Percentiles rank a stretch among this genome's conserved stretches.
phyloP scores from a whole-genome alignment of 2,888 invertebrate species.

The Watsonalla cultraria region DNA sequence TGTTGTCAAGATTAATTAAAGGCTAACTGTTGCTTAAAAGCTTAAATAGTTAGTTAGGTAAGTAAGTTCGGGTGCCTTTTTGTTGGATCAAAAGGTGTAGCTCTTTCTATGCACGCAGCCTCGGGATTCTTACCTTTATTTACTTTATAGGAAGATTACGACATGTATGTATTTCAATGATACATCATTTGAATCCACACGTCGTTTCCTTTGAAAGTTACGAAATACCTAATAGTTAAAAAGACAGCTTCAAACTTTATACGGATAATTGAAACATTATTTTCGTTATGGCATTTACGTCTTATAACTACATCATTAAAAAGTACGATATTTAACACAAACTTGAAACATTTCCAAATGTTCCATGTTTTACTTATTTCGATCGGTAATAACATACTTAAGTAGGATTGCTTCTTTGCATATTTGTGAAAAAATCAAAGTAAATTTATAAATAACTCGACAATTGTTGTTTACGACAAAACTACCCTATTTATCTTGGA shows the following conservation, averaged over 20 bases:
- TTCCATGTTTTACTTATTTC: too few relatives aligned
- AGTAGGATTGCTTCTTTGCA: too few relatives aligned
- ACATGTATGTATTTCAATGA: not conserved
- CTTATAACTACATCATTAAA: too few relatives aligned
- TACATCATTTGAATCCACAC: not conserved
- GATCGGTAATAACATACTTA: too few relatives aligned
- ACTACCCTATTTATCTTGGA: not conserved
- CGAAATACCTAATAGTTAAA: not conserved
- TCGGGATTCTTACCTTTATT: not conserved
- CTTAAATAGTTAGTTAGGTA: conserved; percentile 73
- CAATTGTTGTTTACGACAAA: too few relatives aligned
- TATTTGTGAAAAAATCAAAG: too few relatives aligned
- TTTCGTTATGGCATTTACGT: too few relatives aligned
- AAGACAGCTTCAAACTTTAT: too few relatives aligned
- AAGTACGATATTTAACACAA: too few relatives aligned
- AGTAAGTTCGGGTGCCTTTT: conserved; percentile 53
- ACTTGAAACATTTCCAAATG: too few relatives aligned
- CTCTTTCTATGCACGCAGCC: conserved; percentile 1
- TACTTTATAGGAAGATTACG: not conserved
- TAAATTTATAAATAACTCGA: too few relatives aligned
- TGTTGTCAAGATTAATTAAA: conserved; percentile 76
- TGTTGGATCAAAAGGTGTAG: conserved; percentile 23
- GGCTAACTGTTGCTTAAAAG: conserved; percentile 64
- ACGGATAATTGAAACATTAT: too few relatives aligned
- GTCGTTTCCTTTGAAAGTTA: not conserved